Conservation (phyloP, 2,797 vertebrate genomes). For the Pseudocheirus occidentalis region DNA sequence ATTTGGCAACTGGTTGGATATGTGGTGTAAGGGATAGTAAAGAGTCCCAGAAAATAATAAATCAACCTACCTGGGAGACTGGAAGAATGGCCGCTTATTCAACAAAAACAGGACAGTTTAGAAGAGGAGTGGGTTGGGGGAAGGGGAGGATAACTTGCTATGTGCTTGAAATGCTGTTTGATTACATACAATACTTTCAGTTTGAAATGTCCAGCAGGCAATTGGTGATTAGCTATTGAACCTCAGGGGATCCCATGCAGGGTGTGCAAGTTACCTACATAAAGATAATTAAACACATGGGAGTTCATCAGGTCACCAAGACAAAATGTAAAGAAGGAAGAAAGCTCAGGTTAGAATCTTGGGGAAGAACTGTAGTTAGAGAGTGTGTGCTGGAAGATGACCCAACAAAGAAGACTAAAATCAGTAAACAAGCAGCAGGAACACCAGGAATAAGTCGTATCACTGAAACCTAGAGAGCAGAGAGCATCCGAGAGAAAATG, state of each 20-base stretch:
- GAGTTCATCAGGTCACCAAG: not conserved
- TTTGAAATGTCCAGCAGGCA: not conserved
- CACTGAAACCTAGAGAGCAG: not conserved
- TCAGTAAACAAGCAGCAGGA: not conserved
- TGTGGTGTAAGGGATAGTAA: not conserved
- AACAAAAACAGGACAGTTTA: not conserved
- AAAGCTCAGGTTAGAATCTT: not conserved
- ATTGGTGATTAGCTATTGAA: not conserved
- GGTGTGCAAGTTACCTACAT: not conserved
- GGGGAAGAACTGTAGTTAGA: not conserved
- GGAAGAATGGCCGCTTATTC: not conserved
- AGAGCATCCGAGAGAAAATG: not conserved
- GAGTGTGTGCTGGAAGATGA: not conserved
- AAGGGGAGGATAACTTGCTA: not conserved
- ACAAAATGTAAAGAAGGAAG: not conserved
- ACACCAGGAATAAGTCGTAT: not conserved
- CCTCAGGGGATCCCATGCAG: not conserved
- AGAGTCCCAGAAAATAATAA: not conserved
- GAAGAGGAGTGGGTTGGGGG: not conserved
- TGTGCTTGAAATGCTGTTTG: not conserved
- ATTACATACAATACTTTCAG: not conserved
- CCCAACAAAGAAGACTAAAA: not conserved
- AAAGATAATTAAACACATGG: not conserved
- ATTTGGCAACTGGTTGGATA: not conserved
- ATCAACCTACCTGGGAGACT: not conserved